Evolutionary conservation across 2,888 invertebrate species (phyloP).

Genomic region (Ormia ochracea): DNA sequence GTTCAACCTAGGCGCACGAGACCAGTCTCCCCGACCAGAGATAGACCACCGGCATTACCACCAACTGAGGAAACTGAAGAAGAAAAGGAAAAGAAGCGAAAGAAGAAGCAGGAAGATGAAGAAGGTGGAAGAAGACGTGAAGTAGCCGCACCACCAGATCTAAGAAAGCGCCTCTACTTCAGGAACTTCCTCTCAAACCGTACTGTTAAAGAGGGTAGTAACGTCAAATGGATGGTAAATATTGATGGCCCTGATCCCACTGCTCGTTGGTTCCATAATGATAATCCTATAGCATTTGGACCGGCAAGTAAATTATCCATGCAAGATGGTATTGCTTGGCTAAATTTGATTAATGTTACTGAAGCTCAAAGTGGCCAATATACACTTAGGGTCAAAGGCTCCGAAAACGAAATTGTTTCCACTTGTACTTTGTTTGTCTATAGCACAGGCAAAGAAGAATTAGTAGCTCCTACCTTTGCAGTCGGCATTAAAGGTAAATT

Average conservation of each 20-base stretch:
- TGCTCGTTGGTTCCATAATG: constrained; percentile 85
- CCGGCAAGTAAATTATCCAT: constrained; percentile 81
- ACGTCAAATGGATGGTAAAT: constrained; percentile 87
- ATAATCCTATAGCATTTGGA: constrained; percentile 79
- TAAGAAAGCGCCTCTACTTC: constrained; percentile 79
- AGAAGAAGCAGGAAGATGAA: constrained; percentile 70
- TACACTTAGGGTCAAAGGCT: constrained; percentile 85
- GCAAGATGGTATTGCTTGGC: constrained; percentile 83
- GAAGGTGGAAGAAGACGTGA: constrained; percentile 70
- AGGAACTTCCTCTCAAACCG: constrained; percentile 86
- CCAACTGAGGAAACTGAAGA: constrained; percentile 68
- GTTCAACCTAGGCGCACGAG: constrained; percentile 79
- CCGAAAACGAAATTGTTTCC: constrained; percentile 83
- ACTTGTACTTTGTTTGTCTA: constrained; percentile 81
- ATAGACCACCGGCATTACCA: constrained; percentile 69
- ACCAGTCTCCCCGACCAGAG: constrained; percentile 70
- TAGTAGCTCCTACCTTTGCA: constrained; percentile 85
- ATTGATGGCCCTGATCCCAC: constrained; percentile 85
- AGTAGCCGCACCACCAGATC: constrained; percentile 77
- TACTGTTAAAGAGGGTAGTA: constrained; percentile 84
- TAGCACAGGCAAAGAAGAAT: constrained; percentile 77
- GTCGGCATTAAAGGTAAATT: constrained; percentile 83
- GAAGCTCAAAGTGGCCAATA: constrained; percentile 87
- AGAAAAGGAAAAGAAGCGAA: constrained; percentile 68
- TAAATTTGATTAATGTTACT: constrained; percentile 84